Evolutionary conservation across 2,888 invertebrate species (phyloP).

Genomic region (Lampropteryx suffumata): DNA sequence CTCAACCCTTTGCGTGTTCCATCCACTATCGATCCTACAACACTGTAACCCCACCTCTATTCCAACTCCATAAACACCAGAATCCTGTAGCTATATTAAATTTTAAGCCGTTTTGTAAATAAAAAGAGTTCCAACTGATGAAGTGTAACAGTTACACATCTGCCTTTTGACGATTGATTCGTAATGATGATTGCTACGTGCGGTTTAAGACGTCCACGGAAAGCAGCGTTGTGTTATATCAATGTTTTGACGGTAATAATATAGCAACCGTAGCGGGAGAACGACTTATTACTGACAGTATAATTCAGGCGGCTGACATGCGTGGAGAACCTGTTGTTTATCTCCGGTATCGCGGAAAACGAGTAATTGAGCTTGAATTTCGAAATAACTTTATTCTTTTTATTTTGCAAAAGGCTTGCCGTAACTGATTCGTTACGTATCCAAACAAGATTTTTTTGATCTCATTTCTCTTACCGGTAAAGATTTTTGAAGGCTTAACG

Average conservation of each 20-base stretch:
- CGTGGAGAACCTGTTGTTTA: conserved; percentile 41
- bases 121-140: conserved; percentile 62
- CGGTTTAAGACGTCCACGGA: conserved; percentile 63
- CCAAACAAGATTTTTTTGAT: conserved; percentile 14
- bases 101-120: conserved; percentile 29
- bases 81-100: conserved; percentile 21
- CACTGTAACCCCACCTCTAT: conserved; percentile 37
- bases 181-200: conserved; percentile 55
- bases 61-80: conserved; percentile 19
- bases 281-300: conserved; percentile 63
- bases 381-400: conserved; percentile 27
- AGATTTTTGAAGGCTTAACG: too few relatives aligned
- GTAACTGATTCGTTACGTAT: conserved; percentile 21
- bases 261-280: conserved; percentile 56
- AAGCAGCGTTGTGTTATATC: conserved; percentile 59
- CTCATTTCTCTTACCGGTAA: background rate
- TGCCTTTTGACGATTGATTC: conserved; percentile 41
- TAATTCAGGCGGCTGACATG: conserved; percentile 57
- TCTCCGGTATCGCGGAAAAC: conserved; percentile 32
- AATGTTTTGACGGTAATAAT: conserved; percentile 69
- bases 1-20: conserved; percentile 58
- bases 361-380: conserved; percentile 27
- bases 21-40: conserved; percentile 36
- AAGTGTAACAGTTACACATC: conserved; percentile 74
- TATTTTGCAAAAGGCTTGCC: conserved; percentile 19